A percentile compares a stretch with the other conserved stretches of the same genome.
Evolutionary conservation across 2,888 invertebrate genomes (phyloP).

Genomic region (Dicranocentrus wangi): DNA sequence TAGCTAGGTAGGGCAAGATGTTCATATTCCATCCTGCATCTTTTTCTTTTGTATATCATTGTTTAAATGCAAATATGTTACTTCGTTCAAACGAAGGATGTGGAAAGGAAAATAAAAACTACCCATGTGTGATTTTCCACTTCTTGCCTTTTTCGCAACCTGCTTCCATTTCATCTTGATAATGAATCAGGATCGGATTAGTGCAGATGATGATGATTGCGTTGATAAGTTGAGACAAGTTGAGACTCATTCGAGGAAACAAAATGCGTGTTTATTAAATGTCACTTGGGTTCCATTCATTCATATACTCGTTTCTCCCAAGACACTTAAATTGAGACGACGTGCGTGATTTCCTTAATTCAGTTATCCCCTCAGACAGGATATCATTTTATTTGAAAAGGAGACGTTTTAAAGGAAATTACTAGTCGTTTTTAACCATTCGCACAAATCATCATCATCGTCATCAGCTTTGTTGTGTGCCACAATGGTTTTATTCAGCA

Average conservation of each 20-base stretch:
- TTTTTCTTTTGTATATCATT: conserved; percentile 37
- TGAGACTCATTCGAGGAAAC: too few species aligned
- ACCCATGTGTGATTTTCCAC: conserved; percentile 3
- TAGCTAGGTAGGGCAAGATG: neutral
- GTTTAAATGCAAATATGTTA: conserved; percentile 23
- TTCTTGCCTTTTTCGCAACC: conserved; percentile 54
- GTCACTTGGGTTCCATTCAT: conserved; percentile 16
- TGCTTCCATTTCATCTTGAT: conserved; percentile 62
- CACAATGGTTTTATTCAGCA: too few species aligned
- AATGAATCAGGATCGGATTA: conserved; percentile 25
- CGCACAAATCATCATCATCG: conserved; percentile 19
- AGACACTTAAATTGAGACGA: too few species aligned
- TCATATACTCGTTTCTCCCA: too few species aligned
- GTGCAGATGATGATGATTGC: conserved; percentile 17
- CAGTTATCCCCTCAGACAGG: too few species aligned
- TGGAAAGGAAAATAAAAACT: neutral
- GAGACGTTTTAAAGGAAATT: too few species aligned
- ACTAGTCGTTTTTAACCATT: too few species aligned
- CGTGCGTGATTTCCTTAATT: too few species aligned
- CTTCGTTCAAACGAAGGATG: conserved; percentile 2
- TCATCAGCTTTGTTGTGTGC: too few species aligned
- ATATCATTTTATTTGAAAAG: too few species aligned
- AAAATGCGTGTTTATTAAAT: too few species aligned
- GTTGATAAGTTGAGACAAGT: conserved; percentile 15
- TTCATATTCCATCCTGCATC: neutral